phyloP scores from a whole-genome alignment of 1,140 invertebrate genomes.

The Zaprionus vittiger region DNA sequence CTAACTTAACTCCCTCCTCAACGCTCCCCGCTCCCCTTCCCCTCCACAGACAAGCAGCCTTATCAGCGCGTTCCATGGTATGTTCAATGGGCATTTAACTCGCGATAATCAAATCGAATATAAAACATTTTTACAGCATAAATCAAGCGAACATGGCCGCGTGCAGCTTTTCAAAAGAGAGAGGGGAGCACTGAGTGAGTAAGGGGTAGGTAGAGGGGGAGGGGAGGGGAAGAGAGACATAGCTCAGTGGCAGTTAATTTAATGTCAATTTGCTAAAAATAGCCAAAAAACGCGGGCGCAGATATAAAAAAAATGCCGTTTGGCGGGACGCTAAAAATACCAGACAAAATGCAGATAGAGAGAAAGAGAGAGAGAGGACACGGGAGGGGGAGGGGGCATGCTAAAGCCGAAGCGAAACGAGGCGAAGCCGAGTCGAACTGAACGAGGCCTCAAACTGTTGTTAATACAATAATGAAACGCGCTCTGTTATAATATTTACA shows the following conservation, averaged over 20 bases:
- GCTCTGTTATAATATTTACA: slow-evolving; percentile 79
- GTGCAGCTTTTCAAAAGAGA: slow-evolving; percentile 27
- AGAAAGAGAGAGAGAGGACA: not conserved
- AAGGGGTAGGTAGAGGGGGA: not conserved
- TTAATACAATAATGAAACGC: slow-evolving; percentile 80
- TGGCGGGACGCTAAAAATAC: slow-evolving; percentile 39
- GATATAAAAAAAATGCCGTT: slow-evolving; percentile 49
- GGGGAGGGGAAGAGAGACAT: not conserved
- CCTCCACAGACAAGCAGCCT: not conserved
- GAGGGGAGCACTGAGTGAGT: not conserved
- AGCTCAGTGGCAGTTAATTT: slow-evolving; percentile 32
- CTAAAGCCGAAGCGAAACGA: not conserved
- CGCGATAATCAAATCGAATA: slow-evolving; percentile 38
- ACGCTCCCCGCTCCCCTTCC: not conserved
- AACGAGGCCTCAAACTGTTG: slow-evolving; percentile 34
- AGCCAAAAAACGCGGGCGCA: slow-evolving; percentile 18
- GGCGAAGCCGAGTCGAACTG: slow-evolving; percentile 10
- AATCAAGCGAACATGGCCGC: slow-evolving; percentile 24
- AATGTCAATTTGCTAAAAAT: slow-evolving; percentile 55
- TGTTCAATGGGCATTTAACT: slow-evolving; percentile 35
- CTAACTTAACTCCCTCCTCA: no score
- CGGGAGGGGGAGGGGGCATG: not conserved
- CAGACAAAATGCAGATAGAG: not conserved
- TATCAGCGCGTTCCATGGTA: slow-evolving; percentile 3
- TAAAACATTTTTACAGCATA: slow-evolving; percentile 44